Evolutionary conservation across 2,888 invertebrate genomes (phyloP).

Genomic region (Dromius quadrimaculatus): DNA sequence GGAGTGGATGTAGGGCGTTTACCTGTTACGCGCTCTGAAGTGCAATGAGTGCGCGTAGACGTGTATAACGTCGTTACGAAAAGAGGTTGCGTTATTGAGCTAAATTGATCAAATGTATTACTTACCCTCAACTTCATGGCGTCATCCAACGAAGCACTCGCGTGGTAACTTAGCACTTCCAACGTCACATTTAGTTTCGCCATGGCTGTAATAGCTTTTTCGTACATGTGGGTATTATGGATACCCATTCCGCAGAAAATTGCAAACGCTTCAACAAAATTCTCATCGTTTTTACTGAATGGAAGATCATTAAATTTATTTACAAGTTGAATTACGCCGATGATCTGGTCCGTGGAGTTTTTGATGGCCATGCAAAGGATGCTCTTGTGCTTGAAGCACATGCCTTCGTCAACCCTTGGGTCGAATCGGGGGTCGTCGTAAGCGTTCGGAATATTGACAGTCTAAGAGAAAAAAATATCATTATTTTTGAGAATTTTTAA

Average conservation of each 20-base stretch:
- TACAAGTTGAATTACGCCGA: conserved; percentile 91
- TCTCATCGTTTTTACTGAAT: conserved; percentile 96
- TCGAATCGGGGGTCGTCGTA: conserved; percentile 92
- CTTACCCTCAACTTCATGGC: conserved; percentile 87
- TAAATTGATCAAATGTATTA: too few relatives aligned
- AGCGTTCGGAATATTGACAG: conserved; percentile 90
- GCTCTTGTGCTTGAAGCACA: conserved; percentile 87
- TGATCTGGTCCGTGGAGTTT: conserved; percentile 90
- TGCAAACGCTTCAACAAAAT: conserved; percentile 96
- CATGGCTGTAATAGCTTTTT: conserved; percentile 94
- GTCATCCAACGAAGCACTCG: conserved; percentile 91
- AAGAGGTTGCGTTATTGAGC: too few relatives aligned
- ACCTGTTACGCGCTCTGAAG: too few relatives aligned
- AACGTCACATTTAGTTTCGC: conserved; percentile 96
- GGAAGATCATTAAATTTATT: conserved; percentile 92
- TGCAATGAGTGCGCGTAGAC: too few relatives aligned
- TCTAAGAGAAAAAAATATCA: conserved; percentile 74
- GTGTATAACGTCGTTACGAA: too few relatives aligned
- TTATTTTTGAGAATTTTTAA: not conserved
- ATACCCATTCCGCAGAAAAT: conserved; percentile 98
- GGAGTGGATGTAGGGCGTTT: too few relatives aligned
- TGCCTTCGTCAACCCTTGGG: conserved; percentile 84
- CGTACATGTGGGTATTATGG: conserved; percentile 97
- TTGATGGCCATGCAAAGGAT: conserved; percentile 97
- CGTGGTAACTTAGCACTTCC: conserved; percentile 95